Conservation (phyloP, 1,140 invertebrate genomes). For the Charaxes varanes region DNA sequence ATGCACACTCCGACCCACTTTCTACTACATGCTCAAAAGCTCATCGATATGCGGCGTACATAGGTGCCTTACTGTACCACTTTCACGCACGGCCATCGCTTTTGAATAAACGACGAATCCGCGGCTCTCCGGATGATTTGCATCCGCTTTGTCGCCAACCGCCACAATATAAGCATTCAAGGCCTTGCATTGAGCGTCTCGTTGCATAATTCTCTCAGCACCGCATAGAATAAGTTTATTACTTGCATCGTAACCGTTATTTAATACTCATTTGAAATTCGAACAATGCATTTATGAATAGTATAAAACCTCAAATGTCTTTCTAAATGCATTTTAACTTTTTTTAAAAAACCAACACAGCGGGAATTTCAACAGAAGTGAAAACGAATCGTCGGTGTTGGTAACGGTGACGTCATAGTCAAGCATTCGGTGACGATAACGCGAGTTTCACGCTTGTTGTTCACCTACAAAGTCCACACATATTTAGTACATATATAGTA, state of each 20-base stretch:
- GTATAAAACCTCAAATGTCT: no score
- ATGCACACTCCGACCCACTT: slow-evolving; percentile 50
- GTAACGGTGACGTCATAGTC: no score
- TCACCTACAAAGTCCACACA: no score
- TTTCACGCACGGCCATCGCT: slow-evolving; percentile 42
- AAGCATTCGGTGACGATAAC: no score
- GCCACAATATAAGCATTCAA: slow-evolving; percentile 27
- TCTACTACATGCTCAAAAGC: slow-evolving; percentile 54
- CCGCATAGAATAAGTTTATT: background rate
- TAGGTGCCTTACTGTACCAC: slow-evolving; percentile 42
- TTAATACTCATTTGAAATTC: background rate
- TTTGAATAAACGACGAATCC: slow-evolving; percentile 23
- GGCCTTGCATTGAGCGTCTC: slow-evolving; percentile 29
- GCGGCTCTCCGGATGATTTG: slow-evolving; percentile 34
- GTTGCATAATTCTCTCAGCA: slow-evolving; percentile 13
- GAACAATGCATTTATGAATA: no score
- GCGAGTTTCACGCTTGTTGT: no score
- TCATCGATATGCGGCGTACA: slow-evolving; percentile 61
- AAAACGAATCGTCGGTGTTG: no score
- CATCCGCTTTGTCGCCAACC: slow-evolving; percentile 30
- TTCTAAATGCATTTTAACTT: no score
- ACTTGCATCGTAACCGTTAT: background rate
- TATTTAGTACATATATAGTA: no score
- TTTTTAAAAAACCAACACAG: no score
- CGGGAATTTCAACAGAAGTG: no score